phyloP scores from a whole-genome alignment of 2,113 vertebrate genomes.

The Eonycteris spelaea region DNA sequence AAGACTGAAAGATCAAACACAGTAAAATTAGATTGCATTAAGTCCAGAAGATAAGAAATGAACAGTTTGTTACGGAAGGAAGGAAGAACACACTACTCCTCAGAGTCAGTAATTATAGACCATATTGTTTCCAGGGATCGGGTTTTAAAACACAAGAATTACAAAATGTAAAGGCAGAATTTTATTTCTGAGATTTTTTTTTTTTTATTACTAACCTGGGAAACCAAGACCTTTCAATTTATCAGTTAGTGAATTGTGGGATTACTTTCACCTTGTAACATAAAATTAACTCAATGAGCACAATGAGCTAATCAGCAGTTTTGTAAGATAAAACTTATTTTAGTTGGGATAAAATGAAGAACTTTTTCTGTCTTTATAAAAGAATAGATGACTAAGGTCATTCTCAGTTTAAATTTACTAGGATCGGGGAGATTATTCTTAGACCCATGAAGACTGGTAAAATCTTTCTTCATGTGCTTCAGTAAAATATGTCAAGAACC shows the following conservation, averaged over 20 bases:
- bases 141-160: neutral
- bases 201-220: neutral
- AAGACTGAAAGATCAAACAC: neutral
- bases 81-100: neutral
- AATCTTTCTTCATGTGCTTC: neutral
- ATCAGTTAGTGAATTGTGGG: neutral
- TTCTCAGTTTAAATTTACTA: neutral
- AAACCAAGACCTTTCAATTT: neutral
- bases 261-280: neutral
- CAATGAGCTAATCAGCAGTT: neutral
- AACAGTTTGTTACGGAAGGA: neutral
- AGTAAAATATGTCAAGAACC: neutral
- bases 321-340: neutral
- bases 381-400: neutral
- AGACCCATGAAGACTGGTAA: neutral
- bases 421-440: neutral
- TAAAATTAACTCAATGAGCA: constrained; percentile 30
- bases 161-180: neutral
- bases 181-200: constrained; percentile 1
- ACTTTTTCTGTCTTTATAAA: neutral
- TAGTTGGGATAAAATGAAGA: neutral
- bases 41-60: neutral
- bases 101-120: neutral
- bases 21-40: neutral
- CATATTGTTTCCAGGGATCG: neutral